These are phyloP conservation scores for Thymelicus lineola DNA, from an alignment of 2,888 invertebrate genomes.

Conservation along the genomic window DNA sequence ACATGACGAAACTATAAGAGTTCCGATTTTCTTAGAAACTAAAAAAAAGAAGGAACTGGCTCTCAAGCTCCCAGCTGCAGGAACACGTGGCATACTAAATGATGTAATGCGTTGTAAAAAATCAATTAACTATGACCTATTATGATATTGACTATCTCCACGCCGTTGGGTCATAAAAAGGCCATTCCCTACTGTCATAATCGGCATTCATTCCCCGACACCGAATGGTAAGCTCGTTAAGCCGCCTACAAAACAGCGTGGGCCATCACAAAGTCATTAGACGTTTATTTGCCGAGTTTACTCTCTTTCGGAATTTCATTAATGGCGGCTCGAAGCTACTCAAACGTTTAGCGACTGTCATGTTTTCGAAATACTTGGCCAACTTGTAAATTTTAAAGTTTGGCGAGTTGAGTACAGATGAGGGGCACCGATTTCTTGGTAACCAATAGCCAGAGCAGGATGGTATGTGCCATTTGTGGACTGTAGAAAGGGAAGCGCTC, in stretches of 20 bases:
- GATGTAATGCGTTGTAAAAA: too few relatives aligned
- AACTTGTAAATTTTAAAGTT: constrained; percentile 42
- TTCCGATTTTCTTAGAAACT: too few relatives aligned
- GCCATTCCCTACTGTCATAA: constrained; percentile 6
- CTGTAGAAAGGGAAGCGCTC: too few relatives aligned
- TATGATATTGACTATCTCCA: neutral
- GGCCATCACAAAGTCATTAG: constrained; percentile 44
- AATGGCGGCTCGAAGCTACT: constrained; percentile 46
- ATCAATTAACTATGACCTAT: neutral
- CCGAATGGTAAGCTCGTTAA: constrained; percentile 21
- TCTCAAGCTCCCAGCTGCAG: too few relatives aligned
- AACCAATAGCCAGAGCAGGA: too few relatives aligned
- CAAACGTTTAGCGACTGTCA: constrained; percentile 33
- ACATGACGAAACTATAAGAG: too few relatives aligned
- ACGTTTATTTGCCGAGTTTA: constrained; percentile 46
- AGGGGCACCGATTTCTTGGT: neutral
- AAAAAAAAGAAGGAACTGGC: too few relatives aligned
- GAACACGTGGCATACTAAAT: too few relatives aligned
- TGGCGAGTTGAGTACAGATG: constrained; percentile 40
- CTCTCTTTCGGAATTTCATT: constrained; percentile 47
- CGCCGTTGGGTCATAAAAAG: neutral
- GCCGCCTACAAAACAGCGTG: constrained; percentile 3
- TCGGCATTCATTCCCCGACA: constrained; percentile 8
- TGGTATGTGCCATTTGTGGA: too few relatives aligned
- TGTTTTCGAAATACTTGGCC: constrained; percentile 42